Conservation (phyloP, 2,888 invertebrate species). For the Agrypnus murinus region DNA sequence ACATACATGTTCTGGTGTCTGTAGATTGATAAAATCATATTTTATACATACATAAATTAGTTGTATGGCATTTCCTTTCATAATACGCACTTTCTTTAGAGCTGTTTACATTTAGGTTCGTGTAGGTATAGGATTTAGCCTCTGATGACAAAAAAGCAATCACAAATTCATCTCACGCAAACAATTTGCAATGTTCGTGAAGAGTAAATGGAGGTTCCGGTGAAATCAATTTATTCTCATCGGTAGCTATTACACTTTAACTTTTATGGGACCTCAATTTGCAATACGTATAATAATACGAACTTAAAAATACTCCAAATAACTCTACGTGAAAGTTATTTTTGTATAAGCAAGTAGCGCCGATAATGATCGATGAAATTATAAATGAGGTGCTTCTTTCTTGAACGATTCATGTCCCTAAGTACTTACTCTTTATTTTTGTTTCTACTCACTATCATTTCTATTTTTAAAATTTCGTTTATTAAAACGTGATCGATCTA, state of each 20-base stretch:
- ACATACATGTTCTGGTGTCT: too few species aligned
- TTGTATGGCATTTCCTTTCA: too few species aligned
- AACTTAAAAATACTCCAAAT: conserved; percentile 42
- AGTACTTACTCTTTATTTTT: too few species aligned
- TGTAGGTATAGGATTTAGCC: conserved; percentile 1
- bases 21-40: too few species aligned
- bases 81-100: too few species aligned
- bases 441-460: too few species aligned
- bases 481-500: too few species aligned
- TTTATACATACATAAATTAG: too few species aligned
- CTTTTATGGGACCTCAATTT: conserved; percentile 23
- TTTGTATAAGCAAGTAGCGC: conserved; percentile 41
- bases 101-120: conserved; percentile 1
- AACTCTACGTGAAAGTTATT: conserved; percentile 40
- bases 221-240: conserved; percentile 40
- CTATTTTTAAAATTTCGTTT: too few species aligned
- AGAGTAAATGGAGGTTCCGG: conserved; percentile 29
- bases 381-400: conserved; percentile 11
- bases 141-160: conserved; percentile 2
- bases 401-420: too few species aligned
- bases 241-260: conserved; percentile 24
- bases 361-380: conserved; percentile 33
- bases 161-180: conserved; percentile 2
- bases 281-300: too few species aligned
- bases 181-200: conserved; percentile 25